These are phyloP conservation scores for Heterodera carotae DNA, from an alignment of 1,140 invertebrate species.

Conservation along the genomic window DNA sequence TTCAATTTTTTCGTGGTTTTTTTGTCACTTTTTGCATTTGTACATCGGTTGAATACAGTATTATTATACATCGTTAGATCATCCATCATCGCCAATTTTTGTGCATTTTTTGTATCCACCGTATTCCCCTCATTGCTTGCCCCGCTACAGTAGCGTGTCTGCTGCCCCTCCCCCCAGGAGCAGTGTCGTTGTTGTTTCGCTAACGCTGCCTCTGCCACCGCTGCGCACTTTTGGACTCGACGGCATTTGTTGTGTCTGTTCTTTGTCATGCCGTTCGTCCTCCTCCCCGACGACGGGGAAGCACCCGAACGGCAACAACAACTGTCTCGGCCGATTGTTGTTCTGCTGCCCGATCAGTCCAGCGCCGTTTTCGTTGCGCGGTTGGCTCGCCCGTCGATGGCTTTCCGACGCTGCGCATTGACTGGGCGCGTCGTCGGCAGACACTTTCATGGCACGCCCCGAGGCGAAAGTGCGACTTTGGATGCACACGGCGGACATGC, in stretches of 20 bases:
- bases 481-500: conserved; percentile 59
- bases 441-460: conserved; percentile 33
- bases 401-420: background rate
- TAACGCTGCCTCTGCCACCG: background rate
- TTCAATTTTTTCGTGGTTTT: too few relatives aligned
- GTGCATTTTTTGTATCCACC: too few relatives aligned
- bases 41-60: too few relatives aligned
- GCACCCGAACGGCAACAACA: background rate
- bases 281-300: conserved; percentile 10
- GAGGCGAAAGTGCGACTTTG: conserved; percentile 8
- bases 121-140: background rate
- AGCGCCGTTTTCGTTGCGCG: conserved; percentile 3
- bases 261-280: background rate
- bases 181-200: background rate
- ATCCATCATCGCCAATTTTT: too few relatives aligned
- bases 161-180: background rate
- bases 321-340: background rate
- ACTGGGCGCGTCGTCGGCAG: conserved; percentile 15
- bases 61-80: too few relatives aligned
- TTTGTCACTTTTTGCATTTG: too few relatives aligned
- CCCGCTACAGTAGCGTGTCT: background rate
- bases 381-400: background rate
- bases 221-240: background rate
- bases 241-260: background rate
- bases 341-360: conserved; percentile 1